Evolutionary conservation across 2,113 vertebrate genomes (phyloP).

Genomic region (Rhinolophus sinicus): DNA sequence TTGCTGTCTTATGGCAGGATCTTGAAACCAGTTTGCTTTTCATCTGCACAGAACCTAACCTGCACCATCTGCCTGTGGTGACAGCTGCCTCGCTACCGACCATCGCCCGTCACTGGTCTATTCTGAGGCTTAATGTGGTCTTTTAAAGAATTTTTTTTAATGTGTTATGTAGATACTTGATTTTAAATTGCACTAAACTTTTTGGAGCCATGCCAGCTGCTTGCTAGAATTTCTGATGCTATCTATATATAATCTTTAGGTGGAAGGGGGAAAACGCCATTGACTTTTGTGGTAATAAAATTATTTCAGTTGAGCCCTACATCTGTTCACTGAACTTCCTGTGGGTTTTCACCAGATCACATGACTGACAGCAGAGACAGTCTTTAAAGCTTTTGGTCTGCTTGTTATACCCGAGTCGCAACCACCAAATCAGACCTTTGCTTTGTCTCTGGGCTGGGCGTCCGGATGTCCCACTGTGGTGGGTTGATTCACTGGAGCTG

Average conservation of each 20-base stretch:
- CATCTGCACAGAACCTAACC: background rate
- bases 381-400: conserved; percentile 78
- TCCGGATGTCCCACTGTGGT: conserved; percentile 80
- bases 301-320: conserved; percentile 74
- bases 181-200: conserved; percentile 33
- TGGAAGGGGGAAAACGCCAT: conserved; percentile 58
- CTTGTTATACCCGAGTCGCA: conserved; percentile 68
- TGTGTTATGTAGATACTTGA: background rate
- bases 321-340: conserved; percentile 85
- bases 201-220: conserved; percentile 66
- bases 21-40: background rate
- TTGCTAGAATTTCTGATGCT: conserved; percentile 63
- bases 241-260: conserved; percentile 67
- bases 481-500: conserved; percentile 75
- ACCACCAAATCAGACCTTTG: conserved; percentile 83
- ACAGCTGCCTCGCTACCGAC: background rate
- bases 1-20: background rate
- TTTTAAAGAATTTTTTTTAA: conserved; percentile 57
- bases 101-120: background rate
- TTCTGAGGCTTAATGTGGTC: background rate
- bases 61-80: too few species aligned
- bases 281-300: conserved; percentile 73
- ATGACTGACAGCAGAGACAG: conserved; percentile 81
- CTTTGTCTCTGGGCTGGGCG: conserved; percentile 79
- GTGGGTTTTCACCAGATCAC: conserved; percentile 85